Conservation (phyloP, 2,797 vertebrate genomes). For the Vespertilio murinus region DNA sequence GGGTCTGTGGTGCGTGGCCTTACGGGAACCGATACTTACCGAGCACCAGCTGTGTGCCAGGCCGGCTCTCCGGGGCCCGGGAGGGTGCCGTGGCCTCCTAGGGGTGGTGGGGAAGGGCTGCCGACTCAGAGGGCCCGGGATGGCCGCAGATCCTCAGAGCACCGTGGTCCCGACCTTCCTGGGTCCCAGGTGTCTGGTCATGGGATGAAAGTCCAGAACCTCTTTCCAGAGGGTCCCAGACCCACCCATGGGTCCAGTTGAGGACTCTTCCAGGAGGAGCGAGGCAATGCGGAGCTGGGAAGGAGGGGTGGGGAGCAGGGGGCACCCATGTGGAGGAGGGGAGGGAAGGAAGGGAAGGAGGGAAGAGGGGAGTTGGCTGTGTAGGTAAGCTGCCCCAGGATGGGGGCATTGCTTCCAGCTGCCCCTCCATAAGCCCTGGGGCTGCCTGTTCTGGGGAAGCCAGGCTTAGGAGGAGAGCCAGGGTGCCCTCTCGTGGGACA, state of each 20-base stretch:
- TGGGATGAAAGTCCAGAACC: not conserved
- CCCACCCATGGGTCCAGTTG: no score
- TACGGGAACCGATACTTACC: not conserved
- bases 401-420: not conserved
- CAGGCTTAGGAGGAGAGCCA: not conserved
- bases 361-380: no score
- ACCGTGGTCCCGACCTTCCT: not conserved
- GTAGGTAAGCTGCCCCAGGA: rapidly evolving
- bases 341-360: not conserved
- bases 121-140: not conserved
- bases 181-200: not conserved
- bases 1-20: not conserved
- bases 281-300: not conserved
- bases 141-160: not conserved
- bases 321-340: no score
- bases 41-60: not conserved
- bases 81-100: not conserved
- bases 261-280: not conserved
- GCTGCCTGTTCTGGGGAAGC: not conserved
- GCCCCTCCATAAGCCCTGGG: not conserved
- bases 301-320: not conserved
- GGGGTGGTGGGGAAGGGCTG: not conserved
- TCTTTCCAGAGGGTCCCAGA: not conserved
- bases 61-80: not conserved
- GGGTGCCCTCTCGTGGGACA: not conserved